Percentiles rank a stretch among this genome's conserved stretches.
Evolutionary conservation across 35 echinoderm and acorn worm species (phyloP).

Genomic region (Ophiothrix spiculata): DNA sequence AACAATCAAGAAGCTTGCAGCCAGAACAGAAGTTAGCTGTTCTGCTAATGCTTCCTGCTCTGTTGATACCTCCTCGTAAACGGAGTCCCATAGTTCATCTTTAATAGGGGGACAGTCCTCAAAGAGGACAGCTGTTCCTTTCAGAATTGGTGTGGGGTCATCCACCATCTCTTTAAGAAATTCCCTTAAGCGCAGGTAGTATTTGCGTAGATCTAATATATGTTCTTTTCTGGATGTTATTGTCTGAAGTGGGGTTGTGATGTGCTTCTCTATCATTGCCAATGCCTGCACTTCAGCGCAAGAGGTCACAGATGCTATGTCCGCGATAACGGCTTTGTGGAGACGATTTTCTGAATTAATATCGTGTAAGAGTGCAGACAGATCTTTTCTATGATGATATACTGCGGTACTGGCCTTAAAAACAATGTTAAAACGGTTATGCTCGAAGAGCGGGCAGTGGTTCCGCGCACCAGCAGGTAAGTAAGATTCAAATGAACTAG

Average conservation of each 20-base stretch:
- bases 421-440: not conserved
- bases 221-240: constrained; percentile 8
- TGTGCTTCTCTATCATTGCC: constrained; percentile 4
- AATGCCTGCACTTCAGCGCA: not conserved
- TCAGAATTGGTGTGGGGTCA: not conserved
- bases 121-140: constrained; percentile 6
- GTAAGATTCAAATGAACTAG: not conserved
- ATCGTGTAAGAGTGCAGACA: not conserved
- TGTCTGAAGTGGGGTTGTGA: not conserved
- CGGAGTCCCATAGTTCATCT: not conserved
- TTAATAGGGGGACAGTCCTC: not conserved
- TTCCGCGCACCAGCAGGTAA: not conserved
- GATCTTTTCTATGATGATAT: not conserved
- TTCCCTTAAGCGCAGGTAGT: not conserved
- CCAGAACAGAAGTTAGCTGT: not conserved
- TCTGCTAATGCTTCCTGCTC: constrained; percentile 14
- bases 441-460: not conserved
- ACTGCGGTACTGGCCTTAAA: constrained; percentile 11
- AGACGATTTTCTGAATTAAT: not conserved
- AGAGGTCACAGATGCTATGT: not conserved
- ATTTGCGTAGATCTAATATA: not conserved
- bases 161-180: not conserved
- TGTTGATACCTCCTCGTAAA: not conserved
- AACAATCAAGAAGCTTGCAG: not conserved
- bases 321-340: not conserved